A percentile compares a stretch with the other conserved stretches of the same genome.
Evolutionary conservation across 1,140 invertebrate genomes (phyloP).

Genomic region (Euborellia annulipes): DNA sequence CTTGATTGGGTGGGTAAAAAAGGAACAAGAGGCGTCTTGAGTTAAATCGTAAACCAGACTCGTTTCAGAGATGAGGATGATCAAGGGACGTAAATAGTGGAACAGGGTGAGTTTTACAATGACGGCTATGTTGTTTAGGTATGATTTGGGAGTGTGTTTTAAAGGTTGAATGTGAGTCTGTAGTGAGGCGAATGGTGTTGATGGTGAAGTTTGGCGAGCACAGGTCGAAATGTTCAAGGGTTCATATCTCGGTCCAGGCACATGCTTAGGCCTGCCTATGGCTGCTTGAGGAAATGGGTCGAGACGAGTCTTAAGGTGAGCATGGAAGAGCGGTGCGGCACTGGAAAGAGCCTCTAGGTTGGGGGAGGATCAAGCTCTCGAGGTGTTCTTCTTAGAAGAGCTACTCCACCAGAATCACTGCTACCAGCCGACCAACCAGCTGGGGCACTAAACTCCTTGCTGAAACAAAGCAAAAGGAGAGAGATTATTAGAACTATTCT

Average conservation of each 20-base stretch:
- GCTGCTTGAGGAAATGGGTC: constrained; percentile 72
- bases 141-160: no score
- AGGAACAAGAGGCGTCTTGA: neutral
- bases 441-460: no score
- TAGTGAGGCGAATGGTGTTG: no score
- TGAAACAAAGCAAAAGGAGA: no score
- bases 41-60: neutral
- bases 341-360: neutral
- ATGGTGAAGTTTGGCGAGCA: constrained; percentile 20
- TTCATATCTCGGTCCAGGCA: constrained; percentile 62
- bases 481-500: no score
- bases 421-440: no score
- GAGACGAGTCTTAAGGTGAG: constrained; percentile 72
- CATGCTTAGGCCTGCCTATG: constrained; percentile 49
- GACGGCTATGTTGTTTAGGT: no score
- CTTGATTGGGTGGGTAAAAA: constrained; percentile 5
- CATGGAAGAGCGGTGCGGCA: constrained; percentile 30
- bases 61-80: neutral
- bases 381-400: no score
- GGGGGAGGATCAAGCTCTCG: neutral
- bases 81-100: no score
- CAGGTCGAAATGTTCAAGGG: constrained; percentile 28
- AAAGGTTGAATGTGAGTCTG: no score
- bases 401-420: no score
- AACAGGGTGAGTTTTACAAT: no score